phyloP scores from a whole-genome alignment of 64 coral and sea anemone genomes.

The Stylophora pistillata region DNA sequence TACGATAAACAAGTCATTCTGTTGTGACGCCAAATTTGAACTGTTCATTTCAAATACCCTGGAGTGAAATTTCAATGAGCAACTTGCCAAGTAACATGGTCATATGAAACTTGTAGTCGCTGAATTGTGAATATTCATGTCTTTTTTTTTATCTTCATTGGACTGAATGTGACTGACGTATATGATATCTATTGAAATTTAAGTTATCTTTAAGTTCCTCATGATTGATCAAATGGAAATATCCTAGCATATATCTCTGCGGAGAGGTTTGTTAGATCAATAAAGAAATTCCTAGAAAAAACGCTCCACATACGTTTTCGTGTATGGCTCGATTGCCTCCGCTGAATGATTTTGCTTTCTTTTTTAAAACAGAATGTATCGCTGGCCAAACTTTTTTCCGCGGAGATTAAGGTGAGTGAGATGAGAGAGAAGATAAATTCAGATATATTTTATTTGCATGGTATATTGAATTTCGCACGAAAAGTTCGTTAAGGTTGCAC shows the following conservation, averaged over 20 bases:
- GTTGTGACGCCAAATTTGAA: neutral
- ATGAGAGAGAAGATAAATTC: neutral
- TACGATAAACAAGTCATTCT: neutral
- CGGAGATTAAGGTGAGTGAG: slow-evolving; percentile 39
- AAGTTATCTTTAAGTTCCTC: neutral
- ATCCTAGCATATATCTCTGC: neutral
- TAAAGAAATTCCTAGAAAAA: neutral
- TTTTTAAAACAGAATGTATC: slow-evolving; percentile 21
- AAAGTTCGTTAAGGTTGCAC: neutral
- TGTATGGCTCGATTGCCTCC: neutral
- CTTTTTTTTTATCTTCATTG: neutral
- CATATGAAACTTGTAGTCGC: neutral
- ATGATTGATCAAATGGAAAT: neutral
- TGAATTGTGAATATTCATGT: neutral
- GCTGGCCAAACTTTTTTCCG: neutral
- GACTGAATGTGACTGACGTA: neutral
- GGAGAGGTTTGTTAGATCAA: neutral
- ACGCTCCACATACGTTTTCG: neutral
- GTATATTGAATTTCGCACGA: neutral
- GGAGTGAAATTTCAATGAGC: neutral
- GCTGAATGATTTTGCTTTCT: neutral
- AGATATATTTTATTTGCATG: neutral
- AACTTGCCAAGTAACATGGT: neutral
- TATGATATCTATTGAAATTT: neutral
- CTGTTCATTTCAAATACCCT: neutral